Evolutionary conservation across 2,113 vertebrate species (phyloP).

Genomic region (Clinocottus analis): DNA sequence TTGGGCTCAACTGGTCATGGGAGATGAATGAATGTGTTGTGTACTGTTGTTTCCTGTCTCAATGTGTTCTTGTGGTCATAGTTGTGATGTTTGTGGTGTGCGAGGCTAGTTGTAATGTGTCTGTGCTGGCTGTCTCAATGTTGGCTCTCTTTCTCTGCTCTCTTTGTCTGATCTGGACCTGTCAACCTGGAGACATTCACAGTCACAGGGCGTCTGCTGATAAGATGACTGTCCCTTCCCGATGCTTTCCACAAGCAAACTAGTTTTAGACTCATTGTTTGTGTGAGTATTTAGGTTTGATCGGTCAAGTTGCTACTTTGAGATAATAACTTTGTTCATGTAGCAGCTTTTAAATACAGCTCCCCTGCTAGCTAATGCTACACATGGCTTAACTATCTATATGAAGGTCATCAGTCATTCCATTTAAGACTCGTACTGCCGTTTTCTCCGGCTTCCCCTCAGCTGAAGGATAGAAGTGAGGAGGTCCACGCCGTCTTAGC

Average conservation of each 20-base stretch:
- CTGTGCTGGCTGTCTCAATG: conserved; percentile 26
- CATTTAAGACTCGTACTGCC: background rate
- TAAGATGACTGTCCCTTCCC: background rate
- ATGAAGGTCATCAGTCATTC: background rate
- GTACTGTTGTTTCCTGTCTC: background rate
- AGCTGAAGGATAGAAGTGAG: background rate
- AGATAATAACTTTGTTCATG: no score
- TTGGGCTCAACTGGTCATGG: background rate
- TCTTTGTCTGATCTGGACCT: conserved; percentile 64
- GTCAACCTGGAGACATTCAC: conserved; percentile 54
- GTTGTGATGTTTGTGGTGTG: conserved; percentile 18
- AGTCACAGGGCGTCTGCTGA: no score
- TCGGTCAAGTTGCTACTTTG: background rate
- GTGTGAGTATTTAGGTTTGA: background rate
- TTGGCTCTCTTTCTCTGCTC: conserved; percentile 55
- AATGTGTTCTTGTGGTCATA: conserved; percentile 3
- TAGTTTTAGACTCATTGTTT: background rate
- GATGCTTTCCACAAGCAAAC: background rate
- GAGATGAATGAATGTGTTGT: background rate
- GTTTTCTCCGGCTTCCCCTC: background rate
- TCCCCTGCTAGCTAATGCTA: background rate
- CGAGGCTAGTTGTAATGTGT: conserved; percentile 14
- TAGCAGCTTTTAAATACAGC: no score
- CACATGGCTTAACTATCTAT: background rate
- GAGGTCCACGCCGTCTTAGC: no score